Evolutionary conservation across 2,113 vertebrate genomes (phyloP).

Genomic region (Mus spicilegus): DNA sequence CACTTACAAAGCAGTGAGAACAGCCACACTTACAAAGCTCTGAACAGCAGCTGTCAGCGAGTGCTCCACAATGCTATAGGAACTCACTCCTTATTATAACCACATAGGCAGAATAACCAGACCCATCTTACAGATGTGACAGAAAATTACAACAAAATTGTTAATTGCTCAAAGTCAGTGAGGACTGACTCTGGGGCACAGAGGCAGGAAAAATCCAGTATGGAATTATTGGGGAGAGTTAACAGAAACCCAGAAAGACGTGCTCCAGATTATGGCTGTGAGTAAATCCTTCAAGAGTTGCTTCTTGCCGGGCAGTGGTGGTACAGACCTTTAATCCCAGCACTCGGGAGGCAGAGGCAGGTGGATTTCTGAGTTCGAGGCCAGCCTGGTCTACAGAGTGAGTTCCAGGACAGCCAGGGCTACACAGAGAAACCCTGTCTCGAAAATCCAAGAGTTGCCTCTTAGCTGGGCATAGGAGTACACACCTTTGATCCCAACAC

Average conservation of each 20-base stretch:
- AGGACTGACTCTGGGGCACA: neutral
- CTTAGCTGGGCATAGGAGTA: neutral
- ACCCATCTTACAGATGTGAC: neutral
- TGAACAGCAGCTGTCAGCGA: neutral
- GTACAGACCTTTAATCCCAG: too few species aligned
- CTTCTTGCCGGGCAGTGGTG: neutral
- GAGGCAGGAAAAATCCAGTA: neutral
- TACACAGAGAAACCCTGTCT: too few species aligned
- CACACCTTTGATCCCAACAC: neutral
- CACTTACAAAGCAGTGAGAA: neutral
- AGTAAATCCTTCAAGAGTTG: neutral
- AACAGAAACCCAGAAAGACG: neutral
- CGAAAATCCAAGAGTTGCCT: too few species aligned
- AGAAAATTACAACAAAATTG: neutral
- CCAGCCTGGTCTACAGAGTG: too few species aligned
- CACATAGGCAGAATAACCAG: neutral
- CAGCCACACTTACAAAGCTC: neutral
- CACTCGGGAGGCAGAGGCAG: too few species aligned
- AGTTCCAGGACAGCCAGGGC: too few species aligned
- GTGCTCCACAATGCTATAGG: neutral
- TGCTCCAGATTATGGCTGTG: neutral
- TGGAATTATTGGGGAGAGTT: neutral
- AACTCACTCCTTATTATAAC: neutral
- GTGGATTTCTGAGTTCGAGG: too few species aligned
- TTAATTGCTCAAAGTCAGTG: neutral